Base-by-base conservation (phyloP, 2,888 invertebrate species). In the Miltochrista miniata region DNA sequence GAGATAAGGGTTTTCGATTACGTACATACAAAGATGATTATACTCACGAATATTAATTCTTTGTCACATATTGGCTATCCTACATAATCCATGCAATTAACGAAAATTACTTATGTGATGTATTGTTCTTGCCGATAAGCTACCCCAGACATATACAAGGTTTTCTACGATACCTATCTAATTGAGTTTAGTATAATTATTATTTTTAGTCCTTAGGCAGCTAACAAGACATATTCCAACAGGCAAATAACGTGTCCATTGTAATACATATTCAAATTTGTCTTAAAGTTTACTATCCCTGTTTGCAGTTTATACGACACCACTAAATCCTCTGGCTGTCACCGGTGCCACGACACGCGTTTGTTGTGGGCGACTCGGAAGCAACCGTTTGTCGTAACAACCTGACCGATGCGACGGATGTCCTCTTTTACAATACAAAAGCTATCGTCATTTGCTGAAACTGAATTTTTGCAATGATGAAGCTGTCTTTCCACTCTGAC, bases 371-470 rank as follows among this genome's bases (percentile, higher is more conserved):
- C 9, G 12, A 24, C 39, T 18, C 39, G 18, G 39, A 36, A 10
- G 36, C 15, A 53, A 53, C 55, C 46, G 48, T 47, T 49, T 15
- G 52, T 29, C 11, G 50, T 35, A 35, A 13, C 13, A 35, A 12
- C 13, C n/a, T n/a, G n/a, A n/a, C n/a, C n/a, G n/a, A n/a, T n/a
- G n/a, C n/a, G n/a, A n/a, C n/a, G n/a, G 36, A 36, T 14, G 36
- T 15, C 14, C 36, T 10, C 15, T 10, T 36, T 15, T 36, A 36
- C 36, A 36, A 4, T 4, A 24, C 18, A 10, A 14, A 10, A 10
- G 14, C 5, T 36, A 9, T 35, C n/a, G 2, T 36, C 1, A 7
- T 7, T 12, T 13, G 36, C n/a, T n/a, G n/a, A n/a, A n/a, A n/a
- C n/a, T n/a, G n/a, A n/a, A n/a, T n/a, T n/a, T n/a, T n/a, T n/a